Conservation (phyloP, 1,140 invertebrate genomes). For the Ylistrum balloti region DNA sequence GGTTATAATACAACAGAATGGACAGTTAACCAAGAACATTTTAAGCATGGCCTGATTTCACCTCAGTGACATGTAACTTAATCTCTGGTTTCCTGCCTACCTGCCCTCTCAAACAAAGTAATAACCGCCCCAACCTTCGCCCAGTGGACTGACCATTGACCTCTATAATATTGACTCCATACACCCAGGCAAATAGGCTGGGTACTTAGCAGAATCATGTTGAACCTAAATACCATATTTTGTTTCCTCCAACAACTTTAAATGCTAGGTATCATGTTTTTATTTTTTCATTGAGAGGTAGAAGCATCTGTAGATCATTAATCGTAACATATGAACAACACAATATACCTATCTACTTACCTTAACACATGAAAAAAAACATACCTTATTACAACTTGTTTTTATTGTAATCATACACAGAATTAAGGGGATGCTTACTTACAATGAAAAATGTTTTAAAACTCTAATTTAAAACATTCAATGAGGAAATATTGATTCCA, state of each 20-base stretch:
- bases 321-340: no score
- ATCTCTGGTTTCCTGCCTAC: neutral
- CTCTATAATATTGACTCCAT: neutral
- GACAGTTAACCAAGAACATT: neutral
- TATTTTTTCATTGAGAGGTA: neutral
- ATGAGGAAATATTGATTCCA: neutral
- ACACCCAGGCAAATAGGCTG: neutral
- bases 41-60: neutral
- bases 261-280: neutral
- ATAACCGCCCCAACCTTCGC: neutral
- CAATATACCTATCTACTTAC: constrained; percentile 6
- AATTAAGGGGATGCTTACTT: neutral
- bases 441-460: neutral
- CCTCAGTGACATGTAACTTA: neutral
- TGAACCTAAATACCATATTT: constrained; percentile 33
- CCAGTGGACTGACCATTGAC: neutral
- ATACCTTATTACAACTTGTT: neutral
- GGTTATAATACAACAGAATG: no score
- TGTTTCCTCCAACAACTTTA: neutral
- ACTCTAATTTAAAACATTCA: no score
- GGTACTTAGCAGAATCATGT: neutral
- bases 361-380: neutral
- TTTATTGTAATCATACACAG: neutral
- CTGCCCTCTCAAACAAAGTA: neutral
- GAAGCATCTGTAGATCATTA: neutral